These are phyloP conservation scores for Platichthys stellatus DNA, from an alignment of 2,113 vertebrate genomes.

Conservation along the genomic window DNA sequence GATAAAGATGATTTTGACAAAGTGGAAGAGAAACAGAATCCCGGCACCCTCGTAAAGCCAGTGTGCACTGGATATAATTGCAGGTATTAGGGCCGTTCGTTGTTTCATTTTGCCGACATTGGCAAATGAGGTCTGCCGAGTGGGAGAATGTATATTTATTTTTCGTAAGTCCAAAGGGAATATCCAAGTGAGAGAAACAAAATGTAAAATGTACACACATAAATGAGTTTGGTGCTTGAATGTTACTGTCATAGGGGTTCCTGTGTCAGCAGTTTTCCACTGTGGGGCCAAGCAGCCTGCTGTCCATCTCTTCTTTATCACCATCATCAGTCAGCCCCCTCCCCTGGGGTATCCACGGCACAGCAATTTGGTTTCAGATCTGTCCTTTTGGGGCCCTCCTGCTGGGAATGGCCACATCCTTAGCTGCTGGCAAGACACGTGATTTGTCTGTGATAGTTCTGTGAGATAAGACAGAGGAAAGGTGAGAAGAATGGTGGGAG, in stretches of 20 bases:
- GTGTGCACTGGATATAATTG: too few species aligned
- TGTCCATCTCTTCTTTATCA: slow-evolving; percentile 53
- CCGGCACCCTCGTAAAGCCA: too few species aligned
- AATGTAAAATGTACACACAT: too few species aligned
- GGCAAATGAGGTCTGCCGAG: too few species aligned
- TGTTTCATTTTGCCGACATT: too few species aligned
- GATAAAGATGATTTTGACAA: too few species aligned
- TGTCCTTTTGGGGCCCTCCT: slow-evolving; percentile 5
- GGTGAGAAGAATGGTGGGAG: not conserved
- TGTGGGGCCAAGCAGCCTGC: slow-evolving; percentile 7
- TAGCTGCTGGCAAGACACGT: slow-evolving; percentile 4
- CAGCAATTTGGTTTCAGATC: slow-evolving; percentile 49
- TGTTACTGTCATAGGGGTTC: slow-evolving; percentile 9
- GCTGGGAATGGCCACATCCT: not conserved
- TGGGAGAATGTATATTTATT: too few species aligned
- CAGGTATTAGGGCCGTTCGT: too few species aligned
- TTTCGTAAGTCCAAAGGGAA: too few species aligned
- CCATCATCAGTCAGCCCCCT: slow-evolving; percentile 25
- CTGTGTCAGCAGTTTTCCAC: slow-evolving; percentile 28
- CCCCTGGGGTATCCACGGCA: not conserved
- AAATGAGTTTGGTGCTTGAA: not conserved
- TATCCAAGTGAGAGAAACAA: too few species aligned
- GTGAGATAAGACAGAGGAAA: not conserved
- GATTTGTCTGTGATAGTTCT: slow-evolving; percentile 17
- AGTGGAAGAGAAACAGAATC: too few species aligned